phyloP scores from a whole-genome alignment of 53 echinoderm and acorn worm species.

The Mesocentrotus franciscanus region DNA sequence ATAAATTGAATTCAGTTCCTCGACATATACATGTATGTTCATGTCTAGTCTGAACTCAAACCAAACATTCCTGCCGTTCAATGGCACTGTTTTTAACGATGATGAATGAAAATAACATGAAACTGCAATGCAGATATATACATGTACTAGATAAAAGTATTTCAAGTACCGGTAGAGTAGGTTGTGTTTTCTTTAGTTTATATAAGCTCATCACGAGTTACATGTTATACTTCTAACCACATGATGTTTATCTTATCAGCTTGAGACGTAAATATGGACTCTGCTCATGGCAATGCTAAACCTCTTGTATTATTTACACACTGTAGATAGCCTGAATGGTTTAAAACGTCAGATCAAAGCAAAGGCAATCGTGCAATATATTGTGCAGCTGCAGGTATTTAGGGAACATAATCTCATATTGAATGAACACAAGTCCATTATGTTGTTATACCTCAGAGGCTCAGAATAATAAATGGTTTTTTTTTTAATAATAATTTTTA shows the following conservation, averaged over 20 bases:
- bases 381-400: neutral
- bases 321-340: neutral
- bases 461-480: too few species aligned
- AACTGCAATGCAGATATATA: neutral
- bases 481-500: too few species aligned
- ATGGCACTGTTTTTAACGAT: neutral
- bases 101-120: neutral
- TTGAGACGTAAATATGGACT: neutral
- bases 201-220: neutral
- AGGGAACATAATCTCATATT: neutral
- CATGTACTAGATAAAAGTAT: neutral
- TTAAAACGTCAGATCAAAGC: neutral
- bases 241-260: neutral
- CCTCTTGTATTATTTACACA: neutral
- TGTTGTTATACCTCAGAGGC: too few species aligned
- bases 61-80: neutral
- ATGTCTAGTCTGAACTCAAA: neutral
- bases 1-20: neutral
- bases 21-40: neutral
- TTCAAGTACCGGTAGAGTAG: neutral
- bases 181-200: neutral
- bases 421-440: neutral
- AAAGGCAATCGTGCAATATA: neutral
- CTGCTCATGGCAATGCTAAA: neutral
- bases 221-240: neutral